A percentile compares a stretch with the other conserved stretches of the same genome.
phyloP scores from a whole-genome alignment of 2,113 vertebrate genomes.

The Uria lomvia region DNA sequence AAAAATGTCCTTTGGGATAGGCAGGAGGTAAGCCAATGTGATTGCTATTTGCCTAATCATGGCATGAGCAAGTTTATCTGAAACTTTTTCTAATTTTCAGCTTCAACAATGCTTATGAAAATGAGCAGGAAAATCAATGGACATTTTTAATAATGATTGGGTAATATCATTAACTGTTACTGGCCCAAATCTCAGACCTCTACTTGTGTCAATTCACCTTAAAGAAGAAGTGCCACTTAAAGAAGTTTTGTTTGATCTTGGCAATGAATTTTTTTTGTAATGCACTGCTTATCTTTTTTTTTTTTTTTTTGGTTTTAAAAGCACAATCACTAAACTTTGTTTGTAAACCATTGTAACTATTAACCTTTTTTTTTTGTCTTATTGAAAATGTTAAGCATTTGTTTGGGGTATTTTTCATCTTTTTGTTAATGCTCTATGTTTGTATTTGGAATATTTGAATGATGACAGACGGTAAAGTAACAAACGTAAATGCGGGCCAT shows the following conservation, averaged over 20 bases:
- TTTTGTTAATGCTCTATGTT: constrained; percentile 89
- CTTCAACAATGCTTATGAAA: constrained; percentile 55
- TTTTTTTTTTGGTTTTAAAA: constrained; percentile 99
- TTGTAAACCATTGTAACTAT: constrained; percentile 99
- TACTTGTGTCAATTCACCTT: constrained; percentile 86
- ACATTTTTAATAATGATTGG: constrained; percentile 72
- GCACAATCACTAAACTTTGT: constrained; percentile 99
- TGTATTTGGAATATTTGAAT: constrained; percentile 83
- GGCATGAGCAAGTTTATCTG: constrained; percentile 57
- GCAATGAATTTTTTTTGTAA: constrained; percentile 83
- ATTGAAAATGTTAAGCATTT: constrained; percentile 88
- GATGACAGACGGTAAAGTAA: constrained; percentile 74
- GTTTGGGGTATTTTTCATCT: constrained; percentile 73
- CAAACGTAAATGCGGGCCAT: constrained; percentile 66
- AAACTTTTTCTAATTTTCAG: constrained; percentile 71
- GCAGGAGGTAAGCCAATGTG: constrained; percentile 64
- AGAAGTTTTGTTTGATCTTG: constrained; percentile 79
- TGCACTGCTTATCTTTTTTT: constrained; percentile 93
- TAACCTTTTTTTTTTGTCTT: constrained; percentile 95
- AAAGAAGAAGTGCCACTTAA: constrained; percentile 94
- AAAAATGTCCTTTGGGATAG: constrained; percentile 73
- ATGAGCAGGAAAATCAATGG: constrained; percentile 56
- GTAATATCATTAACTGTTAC: constrained; percentile 69
- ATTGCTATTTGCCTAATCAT: constrained; percentile 68
- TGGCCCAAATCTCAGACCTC: constrained; percentile 77